Evolutionary conservation across 1,140 invertebrate genomes (phyloP).

Genomic region (Neotoxoptera formosana): DNA sequence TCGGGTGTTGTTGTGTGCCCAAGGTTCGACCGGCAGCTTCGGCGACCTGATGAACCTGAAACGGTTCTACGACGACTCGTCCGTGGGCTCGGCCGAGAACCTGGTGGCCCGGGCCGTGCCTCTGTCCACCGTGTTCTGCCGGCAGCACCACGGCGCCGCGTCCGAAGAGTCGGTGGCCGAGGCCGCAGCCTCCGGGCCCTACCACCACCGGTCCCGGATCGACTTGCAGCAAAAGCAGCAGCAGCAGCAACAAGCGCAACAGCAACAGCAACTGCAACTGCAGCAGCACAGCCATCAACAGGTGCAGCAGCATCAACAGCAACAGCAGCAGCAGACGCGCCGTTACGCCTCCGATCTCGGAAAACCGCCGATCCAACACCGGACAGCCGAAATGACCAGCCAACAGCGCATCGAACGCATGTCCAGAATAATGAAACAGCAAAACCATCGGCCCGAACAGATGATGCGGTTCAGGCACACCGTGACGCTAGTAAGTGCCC

Average conservation of each 20-base stretch:
- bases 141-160: constrained; percentile 64
- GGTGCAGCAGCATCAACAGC: not conserved
- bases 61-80: constrained; percentile 70
- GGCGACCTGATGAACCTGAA: constrained; percentile 80
- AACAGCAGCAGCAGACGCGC: not conserved
- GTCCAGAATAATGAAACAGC: constrained; percentile 70
- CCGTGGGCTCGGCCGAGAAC: constrained; percentile 59
- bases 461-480: not conserved
- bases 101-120: constrained; percentile 73
- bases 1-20: constrained; percentile 1
- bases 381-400: constrained; percentile 65
- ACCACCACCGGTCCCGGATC: constrained; percentile 61
- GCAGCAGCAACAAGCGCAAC: not conserved
- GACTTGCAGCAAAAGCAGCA: constrained; percentile 35
- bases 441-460: constrained; percentile 54
- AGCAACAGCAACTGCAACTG: not conserved
- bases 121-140: constrained; percentile 73
- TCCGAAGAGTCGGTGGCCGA: constrained; percentile 58
- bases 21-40: constrained; percentile 68
- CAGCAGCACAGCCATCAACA: not conserved
- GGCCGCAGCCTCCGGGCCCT: constrained; percentile 59
- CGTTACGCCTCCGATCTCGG: not conserved
- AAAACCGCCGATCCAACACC: constrained; percentile 10
- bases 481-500: not conserved
- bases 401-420: constrained; percentile 73